Evolutionary conservation across 1,140 invertebrate genomes (phyloP), one percentile per base, ranked within the genome.

Genomic region (Globodera ellingtonae): DNA sequence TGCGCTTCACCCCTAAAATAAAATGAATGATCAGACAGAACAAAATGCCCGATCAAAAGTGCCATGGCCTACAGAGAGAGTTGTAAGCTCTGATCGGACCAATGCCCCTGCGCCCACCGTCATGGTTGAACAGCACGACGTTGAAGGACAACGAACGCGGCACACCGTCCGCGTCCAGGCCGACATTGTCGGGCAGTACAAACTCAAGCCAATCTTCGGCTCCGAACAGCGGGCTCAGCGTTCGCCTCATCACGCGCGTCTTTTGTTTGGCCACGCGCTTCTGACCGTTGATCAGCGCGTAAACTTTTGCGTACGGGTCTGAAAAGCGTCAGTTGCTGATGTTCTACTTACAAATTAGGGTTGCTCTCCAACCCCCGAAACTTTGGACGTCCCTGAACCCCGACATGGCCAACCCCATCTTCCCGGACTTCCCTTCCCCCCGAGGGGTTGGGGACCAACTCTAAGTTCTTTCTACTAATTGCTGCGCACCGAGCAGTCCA

Each of bases 191-290:
- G 6, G 72, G 92, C 18, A 93, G 90, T 78, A 92, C 92, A 84
- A 93, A 93, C 13, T 92, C 90, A 87, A 93, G 98, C 24, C 95
- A 96, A 91, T 99, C 97, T 91, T 99, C 48, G 48, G 69, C 66
- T 6, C 74, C 99, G 91, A 98, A 99, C 71, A 99, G 95, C 0
- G 97, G 97, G 91, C 96, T 97, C 75, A 97, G 91, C 4, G 97
- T 98, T 52, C 95, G 93, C 89, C 98, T 98, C 92, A 98, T 98
- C 46, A 98, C 95, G 89, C 98, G 96, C 0, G 97, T 99, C 91
- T 98, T 98, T 92, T 98, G 98, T 91, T 98, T 99, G 66, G 95
- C 94, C 83, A 99, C 95, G 79, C 96, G 93, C 89, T 81, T 77
- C 44, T 98, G 95, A n/a, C 94, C 94, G 90, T 98, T 97, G 90